Base-by-base conservation (phyloP, 2,113 vertebrate species). In the Turdus rufiventris region DNA sequence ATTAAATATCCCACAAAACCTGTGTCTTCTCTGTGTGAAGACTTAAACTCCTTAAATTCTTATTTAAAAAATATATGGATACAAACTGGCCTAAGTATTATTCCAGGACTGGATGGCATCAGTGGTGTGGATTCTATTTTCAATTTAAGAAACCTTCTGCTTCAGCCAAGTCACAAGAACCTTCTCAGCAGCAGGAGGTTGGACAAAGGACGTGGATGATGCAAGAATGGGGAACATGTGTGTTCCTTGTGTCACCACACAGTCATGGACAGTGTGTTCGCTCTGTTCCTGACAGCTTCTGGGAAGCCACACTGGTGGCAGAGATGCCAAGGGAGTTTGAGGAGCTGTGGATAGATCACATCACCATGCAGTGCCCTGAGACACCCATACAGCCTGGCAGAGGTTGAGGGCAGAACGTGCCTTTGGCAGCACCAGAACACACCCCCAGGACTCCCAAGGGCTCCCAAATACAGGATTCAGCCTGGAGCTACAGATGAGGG, bases 31-130 rank as follows among this genome's bases (percentile, higher is more conserved):
- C 71, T n/a, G 61, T n/a, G 61, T n/a, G 26, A 91, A 93, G 51
- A 67, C 56, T 95, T 91, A 60, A 91, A 84, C n/a, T 88, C 86
- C 84, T 94, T 65, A 78, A 84, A 43, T 53, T 76, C 62, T 91
- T 57, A 61, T 53, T 42, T 3, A 57, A 67, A 97, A 96, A 24
- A 84, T 56, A 96, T 61, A 82, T 5, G 51, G 26, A 71, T 61
- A 88, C 16, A 67, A 67, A 68, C 7, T 24, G 74, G 75, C 92
- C 47, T 72, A 5, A 40, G 42, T 21, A 66, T 78, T 70, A 82
- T 86, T 81, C 61, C 75, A 89, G 62, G 56, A 68, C 68, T 20
- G 61, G 77, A 88, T 20, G 47, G 47, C 88, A 86, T 94, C 83
- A 73, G 83, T 25, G 3, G 50, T 6, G 21, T 36, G 50, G 47